Evolutionary conservation across 2,113 vertebrate genomes (phyloP).

Genomic region (Ammospiza nelsoni): DNA sequence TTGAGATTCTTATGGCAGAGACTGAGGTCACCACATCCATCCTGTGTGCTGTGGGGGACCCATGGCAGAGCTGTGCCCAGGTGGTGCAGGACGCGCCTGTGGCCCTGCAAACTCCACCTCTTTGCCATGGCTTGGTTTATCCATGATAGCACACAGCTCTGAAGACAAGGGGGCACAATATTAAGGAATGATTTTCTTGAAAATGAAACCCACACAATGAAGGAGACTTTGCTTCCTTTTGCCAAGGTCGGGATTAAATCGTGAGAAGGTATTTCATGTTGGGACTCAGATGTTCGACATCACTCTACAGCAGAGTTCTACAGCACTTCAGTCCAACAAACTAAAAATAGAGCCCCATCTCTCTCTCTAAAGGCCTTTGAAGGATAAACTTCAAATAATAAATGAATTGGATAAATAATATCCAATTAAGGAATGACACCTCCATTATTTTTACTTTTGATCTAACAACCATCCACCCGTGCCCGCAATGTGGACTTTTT

Average conservation of each 20-base stretch:
- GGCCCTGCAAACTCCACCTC: not conserved
- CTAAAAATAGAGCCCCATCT: not conserved
- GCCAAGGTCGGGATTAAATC: not conserved
- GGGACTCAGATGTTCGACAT: not conserved
- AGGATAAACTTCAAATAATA: not conserved
- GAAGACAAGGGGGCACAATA: rapidly evolving
- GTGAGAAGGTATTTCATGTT: not conserved
- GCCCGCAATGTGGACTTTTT: not conserved
- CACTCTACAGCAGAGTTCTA: not conserved
- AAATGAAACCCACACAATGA: rapidly evolving
- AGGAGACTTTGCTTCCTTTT: not conserved
- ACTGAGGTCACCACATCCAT: not conserved
- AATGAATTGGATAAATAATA: not conserved
- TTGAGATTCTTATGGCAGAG: not conserved
- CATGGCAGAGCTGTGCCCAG: not conserved
- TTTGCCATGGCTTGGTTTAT: too few species aligned
- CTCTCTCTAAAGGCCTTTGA: not conserved
- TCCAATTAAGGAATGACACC: not conserved
- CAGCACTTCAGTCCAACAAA: not conserved
- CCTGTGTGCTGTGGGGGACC: not conserved
- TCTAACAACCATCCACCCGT: not conserved
- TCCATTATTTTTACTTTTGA: not conserved
- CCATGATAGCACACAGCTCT: rapidly evolving
- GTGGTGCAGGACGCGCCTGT: too few species aligned
- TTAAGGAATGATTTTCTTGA: not conserved